Evolutionary conservation across 1,140 invertebrate genomes (phyloP), one percentile per base, ranked within the genome.

Genomic region (Drosophila arizonae): DNA sequence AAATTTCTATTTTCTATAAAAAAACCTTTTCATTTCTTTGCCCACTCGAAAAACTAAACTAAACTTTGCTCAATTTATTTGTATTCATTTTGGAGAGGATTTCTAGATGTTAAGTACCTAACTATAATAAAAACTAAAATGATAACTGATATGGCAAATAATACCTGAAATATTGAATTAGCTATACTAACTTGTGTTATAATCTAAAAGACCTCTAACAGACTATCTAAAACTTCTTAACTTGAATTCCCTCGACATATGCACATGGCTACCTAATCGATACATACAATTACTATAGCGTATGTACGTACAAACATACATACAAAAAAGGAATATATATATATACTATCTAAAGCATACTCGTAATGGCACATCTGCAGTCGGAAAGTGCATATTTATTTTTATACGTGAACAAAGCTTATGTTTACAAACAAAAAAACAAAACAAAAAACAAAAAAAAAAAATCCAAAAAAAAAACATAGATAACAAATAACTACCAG

Each of bases 31-130:
- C 50, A n/a, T 4, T 52, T 62, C 56, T 13, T 51, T 36, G 11
- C 0, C 1, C 36, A 39, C 33, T 9, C 9, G 6, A 11, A 28
- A 57, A 45, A 60, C 62, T 21, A 17, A 17, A 17, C 17, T 17
- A 67, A 77, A 80, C 41, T 61, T 85, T 85, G 81, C 81, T 85
- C 81, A 85, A 84, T 56, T 70, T 60, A 36, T 15, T 48, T 56
- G 33, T 39, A 28, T 48, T 39, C 24, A 36, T 28, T 15, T 15
- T 39, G 50, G 45, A 62, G 6, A 69, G 58, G 39, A 62, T 79
- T 78, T 68, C 72, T 86, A 86, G 78, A 71, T 87, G 39, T 80
- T 88, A 88, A 88, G 84, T 88, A 88, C 84, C 84, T 88, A 80
- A 54, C 64, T 66, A 69, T 43, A 15, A 43, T 39, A 65, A 65